Evolutionary conservation across 2,797 vertebrate species (phyloP), one percentile per base, ranked within the genome.

Genomic region (Sternotherus odoratus): DNA sequence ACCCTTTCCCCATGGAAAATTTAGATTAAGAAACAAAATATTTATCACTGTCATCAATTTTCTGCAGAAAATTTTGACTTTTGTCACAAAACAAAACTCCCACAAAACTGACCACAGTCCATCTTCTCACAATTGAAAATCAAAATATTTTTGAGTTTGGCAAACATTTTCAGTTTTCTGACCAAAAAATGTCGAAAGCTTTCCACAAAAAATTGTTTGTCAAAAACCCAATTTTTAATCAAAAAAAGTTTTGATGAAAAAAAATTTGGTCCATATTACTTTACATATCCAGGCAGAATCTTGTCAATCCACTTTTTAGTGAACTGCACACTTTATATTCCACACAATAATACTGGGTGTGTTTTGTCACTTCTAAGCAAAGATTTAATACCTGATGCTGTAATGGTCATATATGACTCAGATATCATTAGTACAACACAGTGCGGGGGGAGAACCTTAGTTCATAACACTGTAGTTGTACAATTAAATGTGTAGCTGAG

Each of bases 211-310:
- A 51, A 66, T 0, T 4, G 36, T 30, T 82, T 77, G 10, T 53
- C 74, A 93, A 93, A 92, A 93, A 1, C 4, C 43, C 33, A 60
- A 66, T 89, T 86, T 88, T 83, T 89, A 90, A 56, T 49, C 48
- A 43, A 54, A 85, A 3, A 78, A 80, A 91, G 50, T 5, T 8
- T 85, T 5, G 2, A 0, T 57, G 53, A 46, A 85, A 95, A 95
- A 82, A 3, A 60, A 85, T 90, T 85, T 28, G 49, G 6, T 83
- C 51, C 86, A 57, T 1, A 1, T 2, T 17, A 36, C 79, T 82
- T 86, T 1, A 2, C 4, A 78, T 83, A 92, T 78, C 54, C 87
- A 85, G 86, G 75, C 3, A 84, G 12, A 89, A 5, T 5, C 79
- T 79, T 86, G 46, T 19, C 82, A 93, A 91, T 66, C 56, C 33